Percentiles rank a stretch among this genome's conserved stretches.
These are phyloP conservation scores for Corythaixoides concolor DNA, from an alignment of 2,113 vertebrate genomes.

Conservation along the genomic window DNA sequence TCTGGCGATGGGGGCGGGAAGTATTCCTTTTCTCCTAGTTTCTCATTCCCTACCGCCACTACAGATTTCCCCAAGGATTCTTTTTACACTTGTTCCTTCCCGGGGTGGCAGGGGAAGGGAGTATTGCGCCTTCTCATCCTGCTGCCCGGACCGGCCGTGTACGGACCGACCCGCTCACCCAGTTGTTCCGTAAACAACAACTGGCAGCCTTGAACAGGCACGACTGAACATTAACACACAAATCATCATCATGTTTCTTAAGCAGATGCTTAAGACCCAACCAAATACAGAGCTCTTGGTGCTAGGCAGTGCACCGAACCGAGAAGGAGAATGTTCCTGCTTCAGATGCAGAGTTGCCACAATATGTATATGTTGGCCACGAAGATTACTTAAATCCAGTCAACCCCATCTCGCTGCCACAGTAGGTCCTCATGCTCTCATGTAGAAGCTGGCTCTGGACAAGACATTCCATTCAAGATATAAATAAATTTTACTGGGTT, in stretches of 20 bases:
- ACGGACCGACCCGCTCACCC: not conserved
- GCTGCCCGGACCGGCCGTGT: not conserved
- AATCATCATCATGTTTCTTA: not conserved
- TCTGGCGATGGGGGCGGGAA: rapidly evolving
- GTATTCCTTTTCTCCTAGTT: not conserved
- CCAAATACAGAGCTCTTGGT: not conserved
- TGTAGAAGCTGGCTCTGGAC: not conserved
- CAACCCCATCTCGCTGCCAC: not conserved
- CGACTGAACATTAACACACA: not conserved
- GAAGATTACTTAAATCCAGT: not conserved
- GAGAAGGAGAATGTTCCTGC: not conserved
- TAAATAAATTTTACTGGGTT: not conserved
- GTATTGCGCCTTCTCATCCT: not conserved
- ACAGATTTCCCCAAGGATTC: not conserved
- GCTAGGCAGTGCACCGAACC: not conserved
- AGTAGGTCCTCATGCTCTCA: not conserved
- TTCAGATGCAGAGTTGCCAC: not conserved
- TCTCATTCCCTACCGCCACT: not conserved
- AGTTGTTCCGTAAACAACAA: not conserved
- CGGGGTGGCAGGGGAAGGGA: not conserved
- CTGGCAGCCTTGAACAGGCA: not conserved
- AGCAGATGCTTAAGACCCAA: not conserved
- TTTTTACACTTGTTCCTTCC: not conserved
- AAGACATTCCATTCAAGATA: not conserved
- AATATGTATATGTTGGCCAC: not conserved